Evolutionary conservation across 2,888 invertebrate species (phyloP).

Genomic region (Drosophila diplacantha): DNA sequence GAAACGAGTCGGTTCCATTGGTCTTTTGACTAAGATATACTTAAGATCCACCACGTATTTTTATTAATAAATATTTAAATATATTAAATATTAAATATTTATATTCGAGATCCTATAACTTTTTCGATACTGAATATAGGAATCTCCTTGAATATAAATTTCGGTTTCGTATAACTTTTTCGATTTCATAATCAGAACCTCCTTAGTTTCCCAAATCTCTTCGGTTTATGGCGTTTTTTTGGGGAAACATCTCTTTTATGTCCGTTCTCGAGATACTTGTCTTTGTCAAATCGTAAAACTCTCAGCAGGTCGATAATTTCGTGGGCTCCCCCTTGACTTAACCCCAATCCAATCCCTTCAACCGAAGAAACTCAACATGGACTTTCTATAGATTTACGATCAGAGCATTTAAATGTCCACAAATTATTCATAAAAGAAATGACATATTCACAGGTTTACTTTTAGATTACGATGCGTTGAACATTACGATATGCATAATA

Average conservation of each 20-base stretch:
- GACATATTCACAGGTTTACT: constrained; percentile 29
- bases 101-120: too few relatives aligned
- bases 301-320: constrained; percentile 40
- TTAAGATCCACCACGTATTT: too few relatives aligned
- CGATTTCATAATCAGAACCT: background rate
- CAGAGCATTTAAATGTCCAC: constrained; percentile 49
- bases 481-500: constrained; percentile 52
- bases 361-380: constrained; percentile 2
- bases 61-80: too few relatives aligned
- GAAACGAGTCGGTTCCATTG: background rate
- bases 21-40: background rate
- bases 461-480: constrained; percentile 32
- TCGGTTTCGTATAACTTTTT: background rate
- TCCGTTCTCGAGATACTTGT: constrained; percentile 2
- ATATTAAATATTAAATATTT: too few relatives aligned
- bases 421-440: constrained; percentile 43
- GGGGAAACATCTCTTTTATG: constrained; percentile 12
- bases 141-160: too few relatives aligned
- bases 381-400: constrained; percentile 63
- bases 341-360: constrained; percentile 4
- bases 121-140: too few relatives aligned
- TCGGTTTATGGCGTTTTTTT: constrained; percentile 4
- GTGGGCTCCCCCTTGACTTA: constrained; percentile 2
- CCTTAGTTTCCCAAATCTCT: background rate
- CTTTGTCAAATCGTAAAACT: constrained; percentile 38